A percentile compares a stretch with the other conserved stretches of the same genome.
Evolutionary conservation across 2,113 vertebrate species (phyloP).

Genomic region (Sceloporus tristichus): DNA sequence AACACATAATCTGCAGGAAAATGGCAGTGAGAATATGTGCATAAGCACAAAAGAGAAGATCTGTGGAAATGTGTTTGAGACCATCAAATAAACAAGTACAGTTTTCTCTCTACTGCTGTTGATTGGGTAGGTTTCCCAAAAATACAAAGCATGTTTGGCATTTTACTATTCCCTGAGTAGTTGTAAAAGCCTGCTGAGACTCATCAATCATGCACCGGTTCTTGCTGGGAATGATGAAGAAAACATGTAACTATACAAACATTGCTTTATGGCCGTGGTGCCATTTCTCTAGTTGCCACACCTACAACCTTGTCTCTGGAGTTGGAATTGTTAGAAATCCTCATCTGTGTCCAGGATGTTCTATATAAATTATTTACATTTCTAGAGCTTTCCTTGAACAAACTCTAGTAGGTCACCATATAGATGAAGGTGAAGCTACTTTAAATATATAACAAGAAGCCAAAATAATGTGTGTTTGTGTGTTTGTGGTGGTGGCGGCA

Average conservation of each 20-base stretch:
- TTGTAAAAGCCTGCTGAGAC: constrained; percentile 46
- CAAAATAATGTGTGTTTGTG: no score
- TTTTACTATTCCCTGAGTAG: constrained; percentile 52
- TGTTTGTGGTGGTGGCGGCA: no score
- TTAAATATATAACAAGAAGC: no score
- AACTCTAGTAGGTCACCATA: not conserved
- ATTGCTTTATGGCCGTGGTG: not conserved
- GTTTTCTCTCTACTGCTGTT: not conserved
- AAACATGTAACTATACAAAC: not conserved
- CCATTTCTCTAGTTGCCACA: not conserved
- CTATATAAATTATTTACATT: not conserved
- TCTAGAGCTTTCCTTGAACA: accelerated
- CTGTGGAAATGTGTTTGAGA: no score
- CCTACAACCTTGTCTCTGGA: accelerated
- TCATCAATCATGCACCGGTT: constrained; percentile 51
- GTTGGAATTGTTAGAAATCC: not conserved
- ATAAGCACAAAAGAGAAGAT: no score
- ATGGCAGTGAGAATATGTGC: no score
- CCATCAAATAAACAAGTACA: not conserved
- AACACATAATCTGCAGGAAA: no score
- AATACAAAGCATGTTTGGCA: constrained; percentile 18
- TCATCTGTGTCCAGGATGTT: accelerated
- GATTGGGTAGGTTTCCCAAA: constrained; percentile 25
- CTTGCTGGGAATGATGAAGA: constrained; percentile 24
- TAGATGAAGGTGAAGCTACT: not conserved